Percentiles rank a stretch among this genome's conserved stretches.
Conservation (phyloP, 2,113 vertebrate genomes). For the Antennarius striatus region DNA sequence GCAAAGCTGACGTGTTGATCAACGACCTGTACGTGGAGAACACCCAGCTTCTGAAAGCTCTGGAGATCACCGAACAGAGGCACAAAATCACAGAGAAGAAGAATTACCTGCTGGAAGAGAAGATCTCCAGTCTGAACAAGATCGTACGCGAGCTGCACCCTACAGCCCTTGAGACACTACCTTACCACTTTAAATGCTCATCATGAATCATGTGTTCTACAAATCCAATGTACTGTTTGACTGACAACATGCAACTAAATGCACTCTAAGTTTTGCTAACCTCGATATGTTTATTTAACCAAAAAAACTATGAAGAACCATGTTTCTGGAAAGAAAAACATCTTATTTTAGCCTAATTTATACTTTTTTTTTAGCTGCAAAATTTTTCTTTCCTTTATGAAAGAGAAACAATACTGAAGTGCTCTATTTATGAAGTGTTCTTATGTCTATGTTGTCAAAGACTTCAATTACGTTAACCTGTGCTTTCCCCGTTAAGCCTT, state of each 20-base stretch:
- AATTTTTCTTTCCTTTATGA: constrained; percentile 3
- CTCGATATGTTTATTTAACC: constrained; percentile 16
- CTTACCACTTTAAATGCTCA: constrained; percentile 57
- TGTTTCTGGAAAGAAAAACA: constrained; percentile 6
- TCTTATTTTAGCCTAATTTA: constrained; percentile 40
- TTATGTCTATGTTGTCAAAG: constrained; percentile 23
- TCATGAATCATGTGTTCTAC: background rate
- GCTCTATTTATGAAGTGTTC: constrained; percentile 40
- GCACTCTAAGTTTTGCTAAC: constrained; percentile 2
- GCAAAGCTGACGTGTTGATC: constrained; percentile 85
- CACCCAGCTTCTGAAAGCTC: constrained; percentile 86
- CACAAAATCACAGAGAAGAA: constrained; percentile 90
- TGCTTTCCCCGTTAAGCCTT: constrained; percentile 1
- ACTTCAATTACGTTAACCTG: constrained; percentile 10
- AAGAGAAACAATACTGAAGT: constrained; percentile 27
- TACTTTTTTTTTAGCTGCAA: constrained; percentile 18
- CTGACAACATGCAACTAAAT: background rate
- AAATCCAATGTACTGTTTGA: too few species aligned
- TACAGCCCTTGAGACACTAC: constrained; percentile 57
- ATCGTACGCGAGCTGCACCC: constrained; percentile 89
- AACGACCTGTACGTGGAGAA: constrained; percentile 94
- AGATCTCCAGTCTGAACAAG: constrained; percentile 91
- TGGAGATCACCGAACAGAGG: constrained; percentile 88
- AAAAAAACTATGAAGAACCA: constrained; percentile 15
- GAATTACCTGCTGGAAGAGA: constrained; percentile 92